These are phyloP conservation scores for Alexandromys fortis DNA, from an alignment of 2,113 vertebrate species.

Conservation along the genomic window DNA sequence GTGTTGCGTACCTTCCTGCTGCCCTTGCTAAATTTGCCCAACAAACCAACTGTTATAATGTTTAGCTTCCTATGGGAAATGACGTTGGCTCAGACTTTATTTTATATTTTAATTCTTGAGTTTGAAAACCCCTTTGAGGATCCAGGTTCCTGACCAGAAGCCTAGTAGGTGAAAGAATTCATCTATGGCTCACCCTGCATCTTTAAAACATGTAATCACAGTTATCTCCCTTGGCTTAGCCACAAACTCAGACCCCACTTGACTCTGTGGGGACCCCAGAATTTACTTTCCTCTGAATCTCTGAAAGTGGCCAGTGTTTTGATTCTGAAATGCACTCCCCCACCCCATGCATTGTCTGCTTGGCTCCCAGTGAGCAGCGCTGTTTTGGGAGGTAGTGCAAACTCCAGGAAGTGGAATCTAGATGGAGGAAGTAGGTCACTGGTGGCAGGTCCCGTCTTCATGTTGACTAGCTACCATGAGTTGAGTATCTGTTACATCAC, in stretches of 20 bases:
- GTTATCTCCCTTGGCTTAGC: no score
- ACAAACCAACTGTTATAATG: neutral
- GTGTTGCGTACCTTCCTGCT: constrained; percentile 23
- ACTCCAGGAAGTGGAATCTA: neutral
- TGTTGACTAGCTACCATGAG: neutral
- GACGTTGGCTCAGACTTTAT: constrained; percentile 62
- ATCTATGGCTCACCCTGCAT: no score
- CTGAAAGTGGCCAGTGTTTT: neutral
- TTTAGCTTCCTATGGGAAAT: constrained; percentile 25
- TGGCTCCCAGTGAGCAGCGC: neutral
- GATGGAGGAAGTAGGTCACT: neutral
- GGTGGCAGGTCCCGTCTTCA: neutral
- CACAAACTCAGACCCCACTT: no score
- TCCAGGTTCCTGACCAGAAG: neutral
- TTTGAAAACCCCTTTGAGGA: constrained; percentile 53
- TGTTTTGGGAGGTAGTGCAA: neutral
- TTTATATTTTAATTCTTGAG: constrained; percentile 62
- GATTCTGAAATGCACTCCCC: neutral
- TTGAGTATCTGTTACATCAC: no score
- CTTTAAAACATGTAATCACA: no score
- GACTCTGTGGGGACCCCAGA: no score
- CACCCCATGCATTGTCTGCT: neutral
- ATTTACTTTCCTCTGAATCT: neutral
- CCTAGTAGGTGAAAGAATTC: no score
- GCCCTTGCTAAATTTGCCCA: constrained; percentile 39